phyloP scores from a whole-genome alignment of 2,888 invertebrate genomes.

The Seira ritae region DNA sequence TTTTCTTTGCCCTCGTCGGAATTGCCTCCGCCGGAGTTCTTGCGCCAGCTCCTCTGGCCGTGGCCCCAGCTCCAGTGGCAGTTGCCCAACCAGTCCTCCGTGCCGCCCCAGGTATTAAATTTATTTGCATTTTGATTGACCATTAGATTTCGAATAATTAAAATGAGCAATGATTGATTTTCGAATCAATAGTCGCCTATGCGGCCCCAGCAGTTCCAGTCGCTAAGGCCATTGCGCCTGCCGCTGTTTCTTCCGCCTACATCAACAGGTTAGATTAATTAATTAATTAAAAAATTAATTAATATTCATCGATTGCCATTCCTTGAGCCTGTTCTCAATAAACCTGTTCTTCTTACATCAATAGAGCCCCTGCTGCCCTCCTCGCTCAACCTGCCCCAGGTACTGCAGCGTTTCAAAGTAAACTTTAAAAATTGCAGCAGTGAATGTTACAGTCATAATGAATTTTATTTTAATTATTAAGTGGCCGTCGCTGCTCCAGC shows the following conservation, averaged over 20 bases:
- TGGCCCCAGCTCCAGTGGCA: neutral
- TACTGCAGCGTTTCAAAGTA: neutral
- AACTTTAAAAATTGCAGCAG: neutral
- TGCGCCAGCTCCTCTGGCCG: neutral
- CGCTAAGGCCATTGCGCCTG: neutral
- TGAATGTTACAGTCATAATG: too few relatives aligned
- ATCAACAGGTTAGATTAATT: too few relatives aligned
- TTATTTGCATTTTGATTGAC: neutral
- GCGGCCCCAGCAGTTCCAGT: too few relatives aligned
- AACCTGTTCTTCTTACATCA: too few relatives aligned
- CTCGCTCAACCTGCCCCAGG: neutral
- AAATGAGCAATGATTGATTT: too few relatives aligned
- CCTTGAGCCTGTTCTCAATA: too few relatives aligned
- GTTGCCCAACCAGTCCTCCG: neutral
- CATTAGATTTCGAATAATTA: too few relatives aligned
- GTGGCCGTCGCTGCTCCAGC: neutral
- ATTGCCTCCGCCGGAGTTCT: conserved; percentile 24
- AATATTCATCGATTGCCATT: too few relatives aligned
- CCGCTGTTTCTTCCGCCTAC: neutral
- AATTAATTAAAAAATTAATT: too few relatives aligned
- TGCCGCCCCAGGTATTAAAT: too few relatives aligned
- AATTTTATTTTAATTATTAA: neutral
- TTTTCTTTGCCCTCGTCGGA: conserved; percentile 26
- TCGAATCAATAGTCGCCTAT: too few relatives aligned
- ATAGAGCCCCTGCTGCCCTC: neutral